Evolutionary conservation across 2,888 invertebrate species (phyloP), one percentile per base, ranked within the genome.

Genomic region (Pyrrhopygopsis socrates): DNA sequence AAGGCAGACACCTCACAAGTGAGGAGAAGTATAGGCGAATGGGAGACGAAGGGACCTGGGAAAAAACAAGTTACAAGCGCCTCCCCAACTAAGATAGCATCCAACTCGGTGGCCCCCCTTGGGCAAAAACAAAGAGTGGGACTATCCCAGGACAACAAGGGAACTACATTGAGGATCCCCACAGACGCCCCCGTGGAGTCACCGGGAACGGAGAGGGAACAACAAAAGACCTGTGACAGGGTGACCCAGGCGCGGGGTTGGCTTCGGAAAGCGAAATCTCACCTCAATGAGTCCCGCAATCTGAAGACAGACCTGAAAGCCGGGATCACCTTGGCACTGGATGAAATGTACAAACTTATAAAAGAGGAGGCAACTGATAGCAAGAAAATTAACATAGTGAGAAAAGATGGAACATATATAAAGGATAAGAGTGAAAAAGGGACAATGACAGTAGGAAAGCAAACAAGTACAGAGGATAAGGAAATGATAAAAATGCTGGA

Each of bases 281-380:
- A 63, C 22, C 24, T 63, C 13, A 63, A 24, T 22, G 63, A 63
- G 18, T 63, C 63, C 29, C 63, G 63, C 63, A 63, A 63, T 22
- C 13, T 63, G 22, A 24, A 29, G 63, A 63, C 63, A 9, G 63
- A 63, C 18, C 11, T 63, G 22, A 63, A 63, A 22, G 24, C 63
- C 29, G 63, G 63, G 13, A 63, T 63, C 63, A 9, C 63, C 63
- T 24, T 63, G 63, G 63, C 63, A 18, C 27, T 63, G 63, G 63
- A 63, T 22, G 24, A 63, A 22, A 63, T 27, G 63, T 27, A 15
- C 11, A 63, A 63, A 18, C 63, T 63, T 22, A 22, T 27, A 29
- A 63, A 63, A 22, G 29, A 63, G 63, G 29, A 63, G 13, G 27
- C 63, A 9, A 30, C n/a, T 4, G 24, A 63, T 11, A 63, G 29